A percentile compares a stretch with the other conserved stretches of the same genome.
These are phyloP conservation scores for Ischnus inquisitorius DNA, from an alignment of 2,888 invertebrate species.

Conservation along the genomic window DNA sequence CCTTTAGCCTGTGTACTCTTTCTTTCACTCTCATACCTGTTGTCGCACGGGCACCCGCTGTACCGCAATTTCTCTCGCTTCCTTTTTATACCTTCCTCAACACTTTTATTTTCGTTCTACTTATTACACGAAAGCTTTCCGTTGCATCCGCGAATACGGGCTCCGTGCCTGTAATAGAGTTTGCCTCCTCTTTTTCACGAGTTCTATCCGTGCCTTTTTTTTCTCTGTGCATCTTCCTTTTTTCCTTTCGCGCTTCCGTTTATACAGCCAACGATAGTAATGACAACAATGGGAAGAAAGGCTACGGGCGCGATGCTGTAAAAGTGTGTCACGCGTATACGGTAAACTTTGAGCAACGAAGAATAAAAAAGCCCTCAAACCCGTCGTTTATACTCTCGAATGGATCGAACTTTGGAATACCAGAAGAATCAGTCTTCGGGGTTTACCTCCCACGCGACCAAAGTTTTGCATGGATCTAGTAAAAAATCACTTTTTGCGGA, in stretches of 20 bases:
- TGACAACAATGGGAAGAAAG: too few species aligned
- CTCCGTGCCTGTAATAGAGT: not conserved
- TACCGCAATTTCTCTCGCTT: not conserved
- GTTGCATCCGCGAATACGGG: constrained; percentile 10
- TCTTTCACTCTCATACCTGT: not conserved
- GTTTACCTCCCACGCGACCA: not conserved
- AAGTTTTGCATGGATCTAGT: not conserved
- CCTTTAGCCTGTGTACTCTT: not conserved
- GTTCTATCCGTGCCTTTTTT: not conserved
- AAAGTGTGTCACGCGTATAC: too few species aligned
- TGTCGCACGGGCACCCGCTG: not conserved
- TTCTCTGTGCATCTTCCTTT: not conserved
- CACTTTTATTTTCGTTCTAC: not conserved
- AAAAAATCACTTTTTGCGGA: not conserved
- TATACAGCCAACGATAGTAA: too few species aligned
- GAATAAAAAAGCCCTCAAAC: too few species aligned
- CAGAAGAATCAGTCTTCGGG: not conserved
- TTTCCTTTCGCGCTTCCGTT: not conserved
- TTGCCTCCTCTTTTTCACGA: not conserved
- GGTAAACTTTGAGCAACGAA: too few species aligned
- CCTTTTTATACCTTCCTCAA: not conserved
- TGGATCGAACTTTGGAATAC: not conserved
- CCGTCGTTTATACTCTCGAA: too few species aligned
- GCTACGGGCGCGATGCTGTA: too few species aligned
- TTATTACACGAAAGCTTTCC: not conserved